Conservation (phyloP, 64 coral and sea anemone species). For the Pocillopora damicornis region DNA sequence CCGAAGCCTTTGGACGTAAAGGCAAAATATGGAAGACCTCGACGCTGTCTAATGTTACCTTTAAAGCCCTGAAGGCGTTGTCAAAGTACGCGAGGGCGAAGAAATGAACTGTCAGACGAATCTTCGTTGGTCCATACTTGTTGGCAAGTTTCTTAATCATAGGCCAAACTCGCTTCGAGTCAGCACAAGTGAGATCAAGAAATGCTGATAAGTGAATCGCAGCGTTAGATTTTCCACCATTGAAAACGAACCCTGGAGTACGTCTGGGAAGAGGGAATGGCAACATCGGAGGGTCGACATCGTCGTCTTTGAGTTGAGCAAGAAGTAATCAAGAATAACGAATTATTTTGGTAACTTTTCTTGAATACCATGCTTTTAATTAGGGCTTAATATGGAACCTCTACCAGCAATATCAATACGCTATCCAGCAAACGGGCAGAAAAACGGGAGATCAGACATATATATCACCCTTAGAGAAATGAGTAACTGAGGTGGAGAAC, state of each 20-base stretch:
- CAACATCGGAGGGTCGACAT: not conserved
- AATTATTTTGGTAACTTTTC: not conserved
- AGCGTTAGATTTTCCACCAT: not conserved
- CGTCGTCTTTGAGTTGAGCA: not conserved
- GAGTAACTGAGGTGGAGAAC: no score
- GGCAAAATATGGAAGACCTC: no score
- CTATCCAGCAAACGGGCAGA: no score
- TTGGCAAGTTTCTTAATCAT: constrained; percentile 12
- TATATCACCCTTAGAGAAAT: no score
- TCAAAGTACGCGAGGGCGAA: constrained; percentile 6
- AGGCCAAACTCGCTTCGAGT: not conserved
- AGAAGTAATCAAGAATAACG: not conserved
- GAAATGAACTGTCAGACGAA: not conserved
- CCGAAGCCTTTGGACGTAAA: no score
- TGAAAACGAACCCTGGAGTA: not conserved
- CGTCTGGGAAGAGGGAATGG: not conserved
- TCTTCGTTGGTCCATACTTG: not conserved
- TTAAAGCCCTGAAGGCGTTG: not conserved
- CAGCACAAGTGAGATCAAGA: not conserved
- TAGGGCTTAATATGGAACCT: no score
- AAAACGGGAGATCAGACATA: no score
- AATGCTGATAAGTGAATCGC: not conserved
- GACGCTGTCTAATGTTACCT: not conserved
- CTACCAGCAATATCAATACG: no score
- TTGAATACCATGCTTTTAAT: not conserved